Evolutionary conservation across 2,797 vertebrate genomes (phyloP).

Genomic region (Falco naumanni): DNA sequence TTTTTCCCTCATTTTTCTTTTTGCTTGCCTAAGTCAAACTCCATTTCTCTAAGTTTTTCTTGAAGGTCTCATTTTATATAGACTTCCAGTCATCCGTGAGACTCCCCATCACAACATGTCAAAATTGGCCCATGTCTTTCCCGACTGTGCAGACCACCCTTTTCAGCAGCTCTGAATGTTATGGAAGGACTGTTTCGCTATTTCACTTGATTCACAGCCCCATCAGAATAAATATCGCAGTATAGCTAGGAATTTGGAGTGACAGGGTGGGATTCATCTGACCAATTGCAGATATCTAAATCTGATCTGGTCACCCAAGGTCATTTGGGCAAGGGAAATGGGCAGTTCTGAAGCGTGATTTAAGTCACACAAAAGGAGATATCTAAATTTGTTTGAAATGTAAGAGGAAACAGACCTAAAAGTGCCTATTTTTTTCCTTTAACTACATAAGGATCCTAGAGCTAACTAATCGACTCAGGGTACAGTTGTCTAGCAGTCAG

Average conservation of each 20-base stretch:
- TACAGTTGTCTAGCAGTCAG: background rate
- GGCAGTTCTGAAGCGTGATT: background rate
- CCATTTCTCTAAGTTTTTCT: background rate
- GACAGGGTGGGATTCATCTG: fast-evolving
- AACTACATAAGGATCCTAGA: background rate
- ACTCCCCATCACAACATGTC: background rate
- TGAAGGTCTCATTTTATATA: background rate
- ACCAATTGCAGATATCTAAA: background rate
- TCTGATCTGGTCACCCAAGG: background rate
- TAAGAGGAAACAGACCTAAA: background rate
- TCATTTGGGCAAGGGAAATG: background rate
- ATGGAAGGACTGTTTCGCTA: background rate
- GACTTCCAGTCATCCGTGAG: background rate
- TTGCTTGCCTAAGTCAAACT: background rate
- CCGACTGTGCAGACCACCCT: fast-evolving
- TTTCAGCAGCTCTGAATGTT: background rate
- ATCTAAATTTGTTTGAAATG: background rate
- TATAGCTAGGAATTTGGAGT: background rate
- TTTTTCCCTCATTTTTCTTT: background rate
- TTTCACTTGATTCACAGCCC: background rate
- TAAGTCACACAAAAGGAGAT: background rate
- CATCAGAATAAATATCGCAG: background rate
- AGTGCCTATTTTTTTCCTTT: background rate
- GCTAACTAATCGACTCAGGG: background rate
- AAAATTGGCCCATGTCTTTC: background rate